Evolutionary conservation across 92 coral and sea anemone genomes (phyloP), one percentile per base, ranked within the genome.

Genomic region (Heteractis magnifica): DNA sequence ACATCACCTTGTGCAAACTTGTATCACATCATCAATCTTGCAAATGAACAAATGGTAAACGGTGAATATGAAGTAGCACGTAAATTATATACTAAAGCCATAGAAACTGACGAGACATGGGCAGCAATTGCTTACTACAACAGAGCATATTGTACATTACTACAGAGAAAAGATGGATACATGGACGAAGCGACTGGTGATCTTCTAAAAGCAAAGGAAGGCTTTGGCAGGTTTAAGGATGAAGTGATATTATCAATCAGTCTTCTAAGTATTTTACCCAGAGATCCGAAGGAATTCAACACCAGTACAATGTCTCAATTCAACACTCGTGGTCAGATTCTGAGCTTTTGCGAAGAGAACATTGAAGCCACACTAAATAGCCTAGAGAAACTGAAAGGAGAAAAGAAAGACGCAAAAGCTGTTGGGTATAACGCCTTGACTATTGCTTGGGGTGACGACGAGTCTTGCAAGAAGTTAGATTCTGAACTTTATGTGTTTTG

Each of bases 51-150:
- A 8, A 49, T 74, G n/a, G 49, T n/a, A 70, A 70, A 74, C 6
- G 55, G 74, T 5, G 16, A 73, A 49, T 55, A 41, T 52, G 70
- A 5, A 18, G 76, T 13, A 26, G 77, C 78, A 41, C 0, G 23
- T 34, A 60, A 49, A 41, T 50, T 82, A 23, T 73, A 71, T 21
- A 26, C 73, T 6, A 73, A 82, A 74, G 78, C 79, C 8, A 83
- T 75, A 56, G 51, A 58, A 58, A 71, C 3, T 8, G 86, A 83
- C 56, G 49, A 58, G 71, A 83, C 9, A 26, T 83, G 79, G 79
- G 79, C 86, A 75, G 86, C 72, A 16, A 56, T 75, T 64, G 86
- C 86, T 19, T 77, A 72, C 65, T 83, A 83, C 71, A 73, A 83
- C 70, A 70, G 77, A 34, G 86, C 86, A 20, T 77, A 75, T 76